phyloP scores from a whole-genome alignment of 2,888 invertebrate genomes.

The Drosophila limbata region DNA sequence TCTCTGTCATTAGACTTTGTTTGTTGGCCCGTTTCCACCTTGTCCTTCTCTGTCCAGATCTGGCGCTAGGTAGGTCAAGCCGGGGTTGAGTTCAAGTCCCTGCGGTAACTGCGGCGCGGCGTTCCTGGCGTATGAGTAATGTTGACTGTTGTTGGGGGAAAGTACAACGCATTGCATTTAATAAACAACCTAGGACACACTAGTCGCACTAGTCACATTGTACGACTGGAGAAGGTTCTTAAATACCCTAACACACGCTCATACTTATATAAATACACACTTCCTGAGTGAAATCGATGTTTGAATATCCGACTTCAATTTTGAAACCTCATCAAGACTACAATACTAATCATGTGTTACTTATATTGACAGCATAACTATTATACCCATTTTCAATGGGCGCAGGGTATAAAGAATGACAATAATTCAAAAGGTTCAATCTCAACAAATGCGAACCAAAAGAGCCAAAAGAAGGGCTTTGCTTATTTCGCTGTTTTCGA shows the following conservation, averaged over 20 bases:
- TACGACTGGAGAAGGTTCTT: background rate
- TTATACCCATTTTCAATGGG: background rate
- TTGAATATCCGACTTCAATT: too few relatives aligned
- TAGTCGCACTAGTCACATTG: background rate
- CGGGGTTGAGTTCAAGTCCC: conserved; percentile 34
- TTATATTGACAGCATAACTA: background rate
- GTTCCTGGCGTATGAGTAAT: conserved; percentile 69
- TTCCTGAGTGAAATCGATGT: too few relatives aligned
- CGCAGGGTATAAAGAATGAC: conserved; percentile 38
- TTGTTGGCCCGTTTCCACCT: conserved; percentile 55
- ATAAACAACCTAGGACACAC: conserved; percentile 28
- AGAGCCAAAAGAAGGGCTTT: conserved; percentile 29
- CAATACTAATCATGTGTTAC: too few relatives aligned
- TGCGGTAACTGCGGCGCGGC: conserved; percentile 57
- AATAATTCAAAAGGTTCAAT: conserved; percentile 60
- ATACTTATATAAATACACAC: too few relatives aligned
- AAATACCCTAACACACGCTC: too few relatives aligned
- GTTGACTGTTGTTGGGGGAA: conserved; percentile 14
- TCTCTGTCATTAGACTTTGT: conserved; percentile 80
- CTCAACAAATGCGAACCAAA: conserved; percentile 11
- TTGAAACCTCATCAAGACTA: too few relatives aligned
- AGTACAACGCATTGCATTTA: conserved; percentile 53
- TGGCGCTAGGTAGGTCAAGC: conserved; percentile 34
- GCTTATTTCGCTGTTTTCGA: conserved; percentile 45
- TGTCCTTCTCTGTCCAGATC: conserved; percentile 2